These are phyloP conservation scores for Carassius gibelio DNA, from an alignment of 2,113 vertebrate species.

Conservation along the genomic window DNA sequence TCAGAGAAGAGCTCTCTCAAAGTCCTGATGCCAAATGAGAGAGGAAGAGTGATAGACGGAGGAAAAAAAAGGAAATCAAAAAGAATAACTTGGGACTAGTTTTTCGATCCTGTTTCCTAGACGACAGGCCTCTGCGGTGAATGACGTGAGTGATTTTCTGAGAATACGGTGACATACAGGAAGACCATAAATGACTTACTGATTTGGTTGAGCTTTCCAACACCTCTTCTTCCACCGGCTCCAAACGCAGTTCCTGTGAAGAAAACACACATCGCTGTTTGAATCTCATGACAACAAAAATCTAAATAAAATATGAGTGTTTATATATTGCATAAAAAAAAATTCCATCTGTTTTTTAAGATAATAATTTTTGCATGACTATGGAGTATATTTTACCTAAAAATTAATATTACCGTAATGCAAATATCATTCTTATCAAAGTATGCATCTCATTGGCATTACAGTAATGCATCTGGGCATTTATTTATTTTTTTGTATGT, in stretches of 20 bases:
- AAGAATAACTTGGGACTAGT: constrained; percentile 34
- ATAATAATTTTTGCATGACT: not conserved
- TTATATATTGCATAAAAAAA: too few relatives aligned
- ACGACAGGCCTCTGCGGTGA: constrained; percentile 46
- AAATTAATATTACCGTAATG: too few relatives aligned
- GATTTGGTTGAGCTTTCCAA: constrained; percentile 83
- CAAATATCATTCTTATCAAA: too few relatives aligned
- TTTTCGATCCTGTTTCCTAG: constrained; percentile 53
- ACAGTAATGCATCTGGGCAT: too few relatives aligned
- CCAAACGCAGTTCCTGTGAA: constrained; percentile 84
- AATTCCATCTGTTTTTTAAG: not conserved
- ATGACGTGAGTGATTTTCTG: constrained; percentile 30
- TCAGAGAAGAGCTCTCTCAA: not conserved
- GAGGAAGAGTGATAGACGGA: constrained; percentile 32
- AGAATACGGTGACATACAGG: not conserved
- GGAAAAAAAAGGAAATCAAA: constrained; percentile 9
- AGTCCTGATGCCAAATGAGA: constrained; percentile 34
- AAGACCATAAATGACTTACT: constrained; percentile 70
- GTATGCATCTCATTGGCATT: too few relatives aligned
- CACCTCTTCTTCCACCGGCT: constrained; percentile 88
- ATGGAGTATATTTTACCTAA: too few relatives aligned
- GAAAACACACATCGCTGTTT: constrained; percentile 14
- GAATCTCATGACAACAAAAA: not conserved
- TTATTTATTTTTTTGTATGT: not conserved
- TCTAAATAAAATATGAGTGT: too few relatives aligned